phyloP scores from a whole-genome alignment of 92 coral and sea anemone genomes.

The Pocillopora grandis region DNA sequence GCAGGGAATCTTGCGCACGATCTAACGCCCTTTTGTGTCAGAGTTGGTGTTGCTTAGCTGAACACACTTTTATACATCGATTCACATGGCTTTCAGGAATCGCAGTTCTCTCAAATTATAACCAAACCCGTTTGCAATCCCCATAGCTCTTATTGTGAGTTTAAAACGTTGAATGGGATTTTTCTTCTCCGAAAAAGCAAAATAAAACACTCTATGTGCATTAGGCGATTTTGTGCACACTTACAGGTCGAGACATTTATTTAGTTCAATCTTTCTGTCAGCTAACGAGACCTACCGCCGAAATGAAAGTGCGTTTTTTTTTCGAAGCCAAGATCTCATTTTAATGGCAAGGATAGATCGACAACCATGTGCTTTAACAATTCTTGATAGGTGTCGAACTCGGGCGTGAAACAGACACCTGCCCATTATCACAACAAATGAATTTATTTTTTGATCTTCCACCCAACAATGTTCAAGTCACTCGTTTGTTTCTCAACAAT shows the following conservation, averaged over 20 bases:
- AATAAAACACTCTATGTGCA: neutral
- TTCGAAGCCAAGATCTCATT: neutral
- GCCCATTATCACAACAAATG: conserved; percentile 28
- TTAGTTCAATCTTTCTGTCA: neutral
- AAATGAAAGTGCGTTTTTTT: neutral
- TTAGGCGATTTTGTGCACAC: neutral
- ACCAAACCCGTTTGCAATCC: neutral
- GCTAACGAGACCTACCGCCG: neutral
- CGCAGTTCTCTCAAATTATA: neutral
- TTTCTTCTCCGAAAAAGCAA: neutral
- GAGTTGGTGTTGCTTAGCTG: conserved; percentile 23
- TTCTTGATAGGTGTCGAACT: conserved; percentile 17
- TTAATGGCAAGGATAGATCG: conserved; percentile 2
- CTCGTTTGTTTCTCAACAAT: conserved; percentile 22
- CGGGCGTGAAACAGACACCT: conserved; percentile 31
- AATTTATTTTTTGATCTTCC: conserved; percentile 1
- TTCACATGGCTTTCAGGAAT: conserved; percentile 11
- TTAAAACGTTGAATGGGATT: neutral
- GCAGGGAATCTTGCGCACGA: conserved; percentile 8
- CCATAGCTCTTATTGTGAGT: neutral
- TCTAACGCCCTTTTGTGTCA: neutral
- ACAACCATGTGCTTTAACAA: conserved; percentile 24
- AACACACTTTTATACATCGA: conserved; percentile 28
- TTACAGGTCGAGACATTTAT: neutral
- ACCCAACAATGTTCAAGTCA: conserved; percentile 23